These are phyloP conservation scores for Ammodytes marinus DNA, from an alignment of 2,113 vertebrate genomes.

Conservation along the genomic window DNA sequence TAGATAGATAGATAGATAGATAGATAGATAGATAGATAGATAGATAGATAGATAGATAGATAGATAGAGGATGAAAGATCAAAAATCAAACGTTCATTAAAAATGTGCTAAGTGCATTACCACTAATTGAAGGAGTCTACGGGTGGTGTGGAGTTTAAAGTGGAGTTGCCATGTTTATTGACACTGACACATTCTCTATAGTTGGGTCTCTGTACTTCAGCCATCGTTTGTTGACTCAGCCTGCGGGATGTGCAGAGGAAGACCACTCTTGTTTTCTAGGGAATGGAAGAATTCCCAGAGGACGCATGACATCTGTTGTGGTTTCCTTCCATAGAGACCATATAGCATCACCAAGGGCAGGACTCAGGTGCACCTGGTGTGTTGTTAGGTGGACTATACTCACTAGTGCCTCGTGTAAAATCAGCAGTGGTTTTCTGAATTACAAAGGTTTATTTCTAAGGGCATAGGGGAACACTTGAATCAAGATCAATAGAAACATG, in stretches of 20 bases:
- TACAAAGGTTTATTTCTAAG: not conserved
- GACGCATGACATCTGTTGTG: conserved; percentile 67
- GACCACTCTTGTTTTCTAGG: conserved; percentile 26
- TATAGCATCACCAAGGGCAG: conserved; percentile 61
- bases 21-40: no score
- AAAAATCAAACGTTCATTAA: no score
- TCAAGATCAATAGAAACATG: not conserved
- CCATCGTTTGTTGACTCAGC: conserved; percentile 13
- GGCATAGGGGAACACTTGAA: no score
- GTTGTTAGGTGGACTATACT: conserved; percentile 54
- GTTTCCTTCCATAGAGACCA: conserved; percentile 77
- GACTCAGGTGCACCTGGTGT: conserved; percentile 38
- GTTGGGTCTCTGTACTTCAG: not conserved
- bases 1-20: no score
- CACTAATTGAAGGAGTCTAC: no score
- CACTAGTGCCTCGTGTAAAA: conserved; percentile 29
- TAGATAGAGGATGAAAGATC: no score
- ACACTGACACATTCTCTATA: not conserved
- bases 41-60: no score
- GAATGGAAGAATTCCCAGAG: conserved; percentile 62
- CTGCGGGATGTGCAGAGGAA: not conserved
- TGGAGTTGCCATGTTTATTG: not conserved
- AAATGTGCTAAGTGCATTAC: no score
- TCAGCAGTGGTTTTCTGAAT: not conserved
- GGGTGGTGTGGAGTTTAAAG: no score